Percentiles rank a stretch among this genome's conserved stretches.
Conservation (phyloP, 2,113 vertebrate species). For the Sardina pilchardus region DNA sequence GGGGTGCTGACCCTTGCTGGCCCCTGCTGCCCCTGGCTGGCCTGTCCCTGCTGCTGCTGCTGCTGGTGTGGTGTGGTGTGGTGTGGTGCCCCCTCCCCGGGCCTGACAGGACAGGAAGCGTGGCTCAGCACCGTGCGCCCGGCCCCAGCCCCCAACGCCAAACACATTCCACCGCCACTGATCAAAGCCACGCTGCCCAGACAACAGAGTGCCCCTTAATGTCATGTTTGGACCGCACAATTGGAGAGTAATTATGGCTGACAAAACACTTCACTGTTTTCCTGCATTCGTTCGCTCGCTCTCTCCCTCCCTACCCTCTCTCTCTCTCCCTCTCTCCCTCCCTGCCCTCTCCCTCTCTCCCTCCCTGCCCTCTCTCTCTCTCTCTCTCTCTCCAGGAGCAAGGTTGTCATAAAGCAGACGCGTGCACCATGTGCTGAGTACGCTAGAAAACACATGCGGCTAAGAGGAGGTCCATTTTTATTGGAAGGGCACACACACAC, state of each 20-base stretch:
- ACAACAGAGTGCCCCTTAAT: constrained; percentile 70
- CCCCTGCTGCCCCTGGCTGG: constrained; percentile 56
- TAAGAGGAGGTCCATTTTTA: constrained; percentile 57
- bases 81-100: constrained; percentile 67
- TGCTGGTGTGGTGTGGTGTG: too few relatives aligned
- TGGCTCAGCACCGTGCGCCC: constrained; percentile 72
- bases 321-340: not conserved
- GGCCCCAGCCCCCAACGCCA: constrained; percentile 69
- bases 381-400: constrained; percentile 31
- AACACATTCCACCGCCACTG: constrained; percentile 71
- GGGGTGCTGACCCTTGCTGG: constrained; percentile 66
- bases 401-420: constrained; percentile 57
- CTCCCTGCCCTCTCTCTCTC: constrained; percentile 11
- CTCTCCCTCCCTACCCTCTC: constrained; percentile 14
- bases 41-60: constrained; percentile 78
- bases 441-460: constrained; percentile 44
- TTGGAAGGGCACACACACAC: constrained; percentile 44
- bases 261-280: constrained; percentile 68
- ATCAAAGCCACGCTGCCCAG: constrained; percentile 71
- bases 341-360: not conserved
- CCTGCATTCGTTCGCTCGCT: not conserved
- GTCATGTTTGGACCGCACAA: constrained; percentile 74
- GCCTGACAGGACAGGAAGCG: constrained; percentile 89
- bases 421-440: constrained; percentile 54
- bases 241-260: constrained; percentile 77